Evolutionary conservation across 2,888 invertebrate species (phyloP), one percentile per base, ranked within the genome.

Genomic region (Pogonocherus hispidulus): DNA sequence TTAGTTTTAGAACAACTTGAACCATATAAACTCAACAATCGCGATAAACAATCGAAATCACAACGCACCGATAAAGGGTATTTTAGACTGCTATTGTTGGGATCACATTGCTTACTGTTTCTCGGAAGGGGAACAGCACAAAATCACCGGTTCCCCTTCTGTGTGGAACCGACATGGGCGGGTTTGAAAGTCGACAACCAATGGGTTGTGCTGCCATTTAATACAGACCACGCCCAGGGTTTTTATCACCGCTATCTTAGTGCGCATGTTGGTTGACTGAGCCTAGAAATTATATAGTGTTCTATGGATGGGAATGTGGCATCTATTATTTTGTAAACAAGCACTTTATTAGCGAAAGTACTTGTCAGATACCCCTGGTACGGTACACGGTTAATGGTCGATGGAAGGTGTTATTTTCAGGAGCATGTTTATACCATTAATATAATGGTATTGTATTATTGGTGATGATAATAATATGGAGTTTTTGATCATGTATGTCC

Each of bases 91-190:
- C 80, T 85, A 84, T 84, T 84, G 84, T 84, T 82, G 84, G 80
- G 80, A 80, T 81, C 86, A 83, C 84, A 84, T 84, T 80, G 83
- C 85, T 83, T 79, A 85, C 85, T 86, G 85, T 83, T 82, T 83
- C 81, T 77, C 68, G 78, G 83, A 83, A 85, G 84, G 84, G 84
- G 84, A 77, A 77, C 70, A 65, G 63, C 63, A 68, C 75, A 80
- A 83, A 84, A 84, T 84, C 82, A 84, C 79, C 80, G 81, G 84
- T 85, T 85, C 85, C 84, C 86, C 85, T 84, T 80, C 85, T 82
- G 78, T 71, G 63, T 52, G 54, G 62, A 66, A 59, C 70, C 72
- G 72, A 63, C 67, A 56, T 63, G 70, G 79, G 78, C 76, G 82
- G 76, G 68, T 68, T 66, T 65, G 27, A 57, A 54, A 66, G 67